phyloP scores from a whole-genome alignment of 2,888 invertebrate genomes.

The Dryococelus australis region DNA sequence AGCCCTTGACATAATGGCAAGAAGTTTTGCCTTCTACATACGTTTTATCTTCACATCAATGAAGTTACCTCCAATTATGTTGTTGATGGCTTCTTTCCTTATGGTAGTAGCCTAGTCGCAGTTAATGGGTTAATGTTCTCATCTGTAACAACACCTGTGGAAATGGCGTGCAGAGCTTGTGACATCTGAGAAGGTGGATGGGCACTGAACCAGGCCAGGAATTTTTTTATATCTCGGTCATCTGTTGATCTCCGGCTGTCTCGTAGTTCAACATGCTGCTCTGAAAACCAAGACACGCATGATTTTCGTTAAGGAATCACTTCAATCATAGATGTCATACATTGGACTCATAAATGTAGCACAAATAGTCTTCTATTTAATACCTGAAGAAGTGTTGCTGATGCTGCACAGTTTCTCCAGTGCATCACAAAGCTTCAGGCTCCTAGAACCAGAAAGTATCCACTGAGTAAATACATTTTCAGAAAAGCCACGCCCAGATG shows the following conservation, averaged over 20 bases:
- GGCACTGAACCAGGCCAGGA: not conserved
- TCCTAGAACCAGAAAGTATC: not conserved
- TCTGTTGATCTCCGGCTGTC: not conserved
- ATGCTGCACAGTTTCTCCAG: not conserved
- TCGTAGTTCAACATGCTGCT: not conserved
- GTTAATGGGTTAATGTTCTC: slow-evolving; percentile 2
- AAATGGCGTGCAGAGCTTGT: not conserved
- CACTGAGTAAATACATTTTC: not conserved
- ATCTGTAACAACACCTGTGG: not conserved
- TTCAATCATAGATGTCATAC: not conserved
- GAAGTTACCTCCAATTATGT: not conserved
- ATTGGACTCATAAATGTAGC: not conserved
- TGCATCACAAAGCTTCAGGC: slow-evolving; percentile 16
- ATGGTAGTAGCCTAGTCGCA: not conserved
- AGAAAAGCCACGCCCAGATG: not conserved
- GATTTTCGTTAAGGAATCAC: not conserved
- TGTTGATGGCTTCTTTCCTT: not conserved
- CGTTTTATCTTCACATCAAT: not conserved
- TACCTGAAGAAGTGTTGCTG: not conserved
- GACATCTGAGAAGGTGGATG: not conserved
- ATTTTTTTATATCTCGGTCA: not conserved
- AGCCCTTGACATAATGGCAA: not conserved
- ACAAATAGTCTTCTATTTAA: not conserved
- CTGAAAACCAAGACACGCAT: too few species aligned
- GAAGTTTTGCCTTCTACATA: not conserved